Conservation (phyloP, 2,113 vertebrate genomes). For the Cyprinodon tularosa region DNA sequence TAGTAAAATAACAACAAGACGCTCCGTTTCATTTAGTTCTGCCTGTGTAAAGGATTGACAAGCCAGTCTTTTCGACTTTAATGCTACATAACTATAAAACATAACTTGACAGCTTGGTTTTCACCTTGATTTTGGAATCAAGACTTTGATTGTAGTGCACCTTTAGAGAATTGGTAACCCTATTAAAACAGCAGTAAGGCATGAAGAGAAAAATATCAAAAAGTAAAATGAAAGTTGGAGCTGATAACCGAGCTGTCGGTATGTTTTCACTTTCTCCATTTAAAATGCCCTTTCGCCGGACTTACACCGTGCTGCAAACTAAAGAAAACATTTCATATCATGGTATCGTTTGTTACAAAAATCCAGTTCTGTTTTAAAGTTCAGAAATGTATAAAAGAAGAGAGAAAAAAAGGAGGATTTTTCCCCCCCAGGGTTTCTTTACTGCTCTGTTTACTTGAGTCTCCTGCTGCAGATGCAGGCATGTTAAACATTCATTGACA, state of each 20-base stretch:
- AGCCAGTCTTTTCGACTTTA: constrained; percentile 7
- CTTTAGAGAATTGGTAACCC: constrained; percentile 11
- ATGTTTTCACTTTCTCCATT: constrained; percentile 18
- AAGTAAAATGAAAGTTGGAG: constrained; percentile 28
- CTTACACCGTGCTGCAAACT: constrained; percentile 17
- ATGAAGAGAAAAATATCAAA: constrained; percentile 4
- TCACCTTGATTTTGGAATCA: constrained; percentile 1
- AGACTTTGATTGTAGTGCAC: neutral
- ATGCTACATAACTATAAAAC: constrained; percentile 14
- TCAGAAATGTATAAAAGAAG: constrained; percentile 15
- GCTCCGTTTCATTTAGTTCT: neutral
- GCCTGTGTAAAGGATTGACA: constrained; percentile 14
- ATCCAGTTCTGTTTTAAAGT: constrained; percentile 32
- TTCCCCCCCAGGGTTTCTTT: constrained; percentile 1
- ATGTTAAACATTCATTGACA: constrained; percentile 74
- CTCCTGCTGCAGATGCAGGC: constrained; percentile 62
- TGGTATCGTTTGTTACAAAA: constrained; percentile 35
- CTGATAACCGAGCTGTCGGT: constrained; percentile 49
- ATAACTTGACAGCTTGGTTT: constrained; percentile 33
- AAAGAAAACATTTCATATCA: constrained; percentile 20
- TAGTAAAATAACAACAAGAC: constrained; percentile 24
- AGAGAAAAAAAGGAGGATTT: constrained; percentile 39
- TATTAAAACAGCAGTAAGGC: constrained; percentile 12
- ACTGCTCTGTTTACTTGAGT: constrained; percentile 36
- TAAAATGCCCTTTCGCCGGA: constrained; percentile 31